A percentile compares a stretch with the other conserved stretches of the same genome.
These are phyloP conservation scores for Siphonodentalium dalli DNA, from an alignment of 2,888 invertebrate genomes.

Conservation along the genomic window DNA sequence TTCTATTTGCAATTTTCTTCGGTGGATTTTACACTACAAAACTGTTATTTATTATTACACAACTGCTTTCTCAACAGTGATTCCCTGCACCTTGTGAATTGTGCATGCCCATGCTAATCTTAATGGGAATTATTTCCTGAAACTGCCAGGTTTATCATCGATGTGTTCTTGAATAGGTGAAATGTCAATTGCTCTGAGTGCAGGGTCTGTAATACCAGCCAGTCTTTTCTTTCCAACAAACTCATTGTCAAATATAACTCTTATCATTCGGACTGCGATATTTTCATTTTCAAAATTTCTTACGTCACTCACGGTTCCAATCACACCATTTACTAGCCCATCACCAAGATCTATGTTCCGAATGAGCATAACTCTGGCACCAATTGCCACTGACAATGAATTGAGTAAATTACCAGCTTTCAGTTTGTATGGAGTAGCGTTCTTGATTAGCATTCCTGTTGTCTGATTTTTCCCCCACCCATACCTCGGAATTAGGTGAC, in stretches of 20 bases:
- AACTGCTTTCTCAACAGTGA: background rate
- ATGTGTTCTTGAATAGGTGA: background rate
- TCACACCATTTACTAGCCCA: slow-evolving; percentile 4
- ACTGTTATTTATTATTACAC: too few relatives aligned
- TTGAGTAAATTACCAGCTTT: background rate
- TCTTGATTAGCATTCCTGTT: too few relatives aligned
- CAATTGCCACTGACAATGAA: background rate
- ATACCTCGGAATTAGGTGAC: too few relatives aligned
- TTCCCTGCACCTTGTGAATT: slow-evolving; percentile 6
- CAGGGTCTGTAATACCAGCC: background rate
- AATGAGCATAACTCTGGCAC: slow-evolving; percentile 5
- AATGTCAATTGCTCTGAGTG: background rate
- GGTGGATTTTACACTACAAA: too few relatives aligned
- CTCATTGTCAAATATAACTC: background rate
- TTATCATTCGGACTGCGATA: background rate
- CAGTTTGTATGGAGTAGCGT: too few relatives aligned
- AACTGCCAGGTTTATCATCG: background rate
- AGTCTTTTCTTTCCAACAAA: slow-evolving; percentile 2
- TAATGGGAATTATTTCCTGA: slow-evolving; percentile 1
- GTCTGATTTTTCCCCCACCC: too few relatives aligned
- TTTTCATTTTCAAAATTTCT: background rate
- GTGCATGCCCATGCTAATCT: slow-evolving; percentile 8
- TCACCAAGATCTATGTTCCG: slow-evolving; percentile 2
- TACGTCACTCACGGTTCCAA: background rate
- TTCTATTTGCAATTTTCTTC: too few relatives aligned